Conservation (phyloP, 92 coral and sea anemone species). For the Metridium senile region DNA sequence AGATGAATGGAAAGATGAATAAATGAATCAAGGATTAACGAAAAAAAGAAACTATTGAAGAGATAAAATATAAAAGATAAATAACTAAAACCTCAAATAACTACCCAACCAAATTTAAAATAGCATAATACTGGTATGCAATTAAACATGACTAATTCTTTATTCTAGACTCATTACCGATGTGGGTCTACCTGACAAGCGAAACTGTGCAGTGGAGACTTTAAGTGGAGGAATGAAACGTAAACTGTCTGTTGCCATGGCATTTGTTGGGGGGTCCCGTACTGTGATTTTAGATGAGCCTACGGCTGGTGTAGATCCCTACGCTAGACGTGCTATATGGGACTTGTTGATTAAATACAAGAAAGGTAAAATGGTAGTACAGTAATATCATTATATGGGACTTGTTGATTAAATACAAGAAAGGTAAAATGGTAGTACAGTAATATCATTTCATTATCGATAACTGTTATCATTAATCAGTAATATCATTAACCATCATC, state of each 20-base stretch:
- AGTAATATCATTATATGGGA: constrained; percentile 72
- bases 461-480: no score
- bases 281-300: constrained; percentile 98
- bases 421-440: constrained; percentile 50
- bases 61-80: no score
- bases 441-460: no score
- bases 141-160: not conserved
- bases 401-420: constrained; percentile 88
- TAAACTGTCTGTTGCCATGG: constrained; percentile 97
- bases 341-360: constrained; percentile 94
- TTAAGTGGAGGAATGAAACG: constrained; percentile 98
- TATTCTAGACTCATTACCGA: constrained; percentile 74
- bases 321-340: constrained; percentile 99
- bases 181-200: constrained; percentile 87
- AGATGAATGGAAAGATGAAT: no score
- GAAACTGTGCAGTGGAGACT: constrained; percentile 88
- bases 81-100: no score
- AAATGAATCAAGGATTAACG: no score
- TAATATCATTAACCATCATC: no score
- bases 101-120: no score
- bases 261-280: constrained; percentile 97
- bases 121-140: no score
- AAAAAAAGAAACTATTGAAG: no score
- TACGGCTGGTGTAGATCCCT: constrained; percentile 99
- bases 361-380: constrained; percentile 54